These are phyloP conservation scores for Parthenolecanium corni DNA, from an alignment of 2,888 invertebrate species.

Conservation along the genomic window DNA sequence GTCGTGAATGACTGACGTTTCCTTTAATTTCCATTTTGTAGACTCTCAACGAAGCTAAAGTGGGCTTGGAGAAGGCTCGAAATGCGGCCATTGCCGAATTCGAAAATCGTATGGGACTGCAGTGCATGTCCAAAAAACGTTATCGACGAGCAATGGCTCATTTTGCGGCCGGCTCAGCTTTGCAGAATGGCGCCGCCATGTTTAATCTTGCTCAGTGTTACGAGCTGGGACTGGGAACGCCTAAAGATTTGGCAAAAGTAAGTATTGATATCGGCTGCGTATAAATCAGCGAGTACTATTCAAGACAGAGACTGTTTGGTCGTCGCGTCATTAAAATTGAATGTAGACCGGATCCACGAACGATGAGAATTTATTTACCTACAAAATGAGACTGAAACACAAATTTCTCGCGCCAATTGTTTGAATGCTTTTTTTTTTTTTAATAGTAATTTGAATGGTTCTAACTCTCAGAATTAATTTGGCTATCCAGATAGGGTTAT, in stretches of 20 bases:
- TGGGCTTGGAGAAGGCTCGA: constrained; percentile 38
- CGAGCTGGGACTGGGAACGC: constrained; percentile 54
- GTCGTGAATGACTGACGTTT: neutral
- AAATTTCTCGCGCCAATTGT: too few relatives aligned
- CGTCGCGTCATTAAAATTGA: too few relatives aligned
- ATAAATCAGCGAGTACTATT: too few relatives aligned
- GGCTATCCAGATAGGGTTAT: too few relatives aligned
- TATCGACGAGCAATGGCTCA: constrained; percentile 47
- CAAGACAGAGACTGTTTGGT: too few relatives aligned
- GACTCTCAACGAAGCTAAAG: constrained; percentile 35
- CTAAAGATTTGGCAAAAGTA: constrained; percentile 46
- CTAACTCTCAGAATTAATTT: too few relatives aligned
- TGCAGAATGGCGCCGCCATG: constrained; percentile 49
- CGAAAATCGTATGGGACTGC: constrained; percentile 49
- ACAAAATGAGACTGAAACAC: too few relatives aligned
- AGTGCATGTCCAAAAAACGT: constrained; percentile 48
- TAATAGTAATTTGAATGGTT: too few relatives aligned
- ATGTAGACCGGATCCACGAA: too few relatives aligned
- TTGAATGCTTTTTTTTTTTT: too few relatives aligned
- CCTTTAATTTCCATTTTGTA: constrained; percentile 21
- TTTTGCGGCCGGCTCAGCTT: constrained; percentile 45
- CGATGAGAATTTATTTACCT: too few relatives aligned
- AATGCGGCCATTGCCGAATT: constrained; percentile 47
- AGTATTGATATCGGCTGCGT: too few relatives aligned
- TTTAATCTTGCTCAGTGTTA: constrained; percentile 59